These are phyloP conservation scores for Anolis sagrei DNA, from an alignment of 2,113 vertebrate genomes.

Conservation along the genomic window DNA sequence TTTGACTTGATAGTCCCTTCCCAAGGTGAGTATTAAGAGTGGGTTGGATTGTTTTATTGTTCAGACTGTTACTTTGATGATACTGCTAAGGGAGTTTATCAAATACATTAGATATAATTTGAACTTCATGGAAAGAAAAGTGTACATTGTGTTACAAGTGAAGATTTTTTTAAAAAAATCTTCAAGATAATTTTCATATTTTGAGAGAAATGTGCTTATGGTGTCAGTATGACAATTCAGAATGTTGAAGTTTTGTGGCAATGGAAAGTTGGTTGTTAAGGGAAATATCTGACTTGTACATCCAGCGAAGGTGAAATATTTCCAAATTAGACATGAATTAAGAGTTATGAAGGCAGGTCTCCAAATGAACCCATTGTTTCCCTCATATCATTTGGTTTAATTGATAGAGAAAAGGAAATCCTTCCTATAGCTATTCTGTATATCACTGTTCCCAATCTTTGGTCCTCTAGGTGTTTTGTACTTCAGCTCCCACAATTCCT, in stretches of 20 bases:
- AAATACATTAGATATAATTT: conserved; percentile 35
- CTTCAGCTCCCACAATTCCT: no score
- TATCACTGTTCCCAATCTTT: no score
- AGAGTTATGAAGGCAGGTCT: conserved; percentile 59
- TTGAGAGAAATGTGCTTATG: conserved; percentile 45
- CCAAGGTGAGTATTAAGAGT: neutral
- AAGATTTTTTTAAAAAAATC: neutral
- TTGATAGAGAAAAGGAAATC: conserved; percentile 33
- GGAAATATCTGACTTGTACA: conserved; percentile 64
- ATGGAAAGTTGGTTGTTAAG: conserved; percentile 50
- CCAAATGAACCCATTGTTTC: conserved; percentile 56
- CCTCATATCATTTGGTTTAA: conserved; percentile 37
- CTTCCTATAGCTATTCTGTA: conserved; percentile 16
- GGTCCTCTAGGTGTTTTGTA: no score
- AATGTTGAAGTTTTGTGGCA: conserved; percentile 52
- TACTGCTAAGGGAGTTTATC: conserved; percentile 12
- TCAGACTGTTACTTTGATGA: neutral
- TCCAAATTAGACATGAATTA: conserved; percentile 57
- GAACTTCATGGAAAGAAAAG: conserved; percentile 20
- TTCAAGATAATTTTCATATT: conserved; percentile 52
- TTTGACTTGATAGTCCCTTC: neutral
- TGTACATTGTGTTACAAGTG: neutral
- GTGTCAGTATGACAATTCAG: conserved; percentile 47
- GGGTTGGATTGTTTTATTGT: neutral
- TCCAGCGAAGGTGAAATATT: conserved; percentile 58